These are phyloP conservation scores for Drosophila pseudotalamancana DNA, from an alignment of 2,888 invertebrate genomes.

Conservation along the genomic window DNA sequence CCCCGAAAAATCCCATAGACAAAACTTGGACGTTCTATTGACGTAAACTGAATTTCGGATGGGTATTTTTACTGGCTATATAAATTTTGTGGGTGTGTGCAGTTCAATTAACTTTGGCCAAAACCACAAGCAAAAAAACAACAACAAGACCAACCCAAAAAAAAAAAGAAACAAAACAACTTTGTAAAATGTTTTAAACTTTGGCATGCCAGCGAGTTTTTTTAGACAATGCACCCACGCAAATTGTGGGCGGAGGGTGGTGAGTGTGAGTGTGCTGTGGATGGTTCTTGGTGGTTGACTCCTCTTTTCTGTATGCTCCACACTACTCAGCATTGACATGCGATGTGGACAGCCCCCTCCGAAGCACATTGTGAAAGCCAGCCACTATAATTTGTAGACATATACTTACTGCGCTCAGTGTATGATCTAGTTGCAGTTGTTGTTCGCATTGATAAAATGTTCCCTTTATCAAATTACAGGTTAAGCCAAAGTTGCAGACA, in stretches of 20 bases:
- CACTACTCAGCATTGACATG: conserved; percentile 71
- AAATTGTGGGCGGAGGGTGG: conserved; percentile 11
- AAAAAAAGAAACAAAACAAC: conserved; percentile 40
- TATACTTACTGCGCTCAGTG: conserved; percentile 55
- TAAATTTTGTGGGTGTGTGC: conserved; percentile 59
- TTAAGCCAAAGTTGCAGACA: conserved; percentile 8
- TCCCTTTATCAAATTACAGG: conserved; percentile 54
- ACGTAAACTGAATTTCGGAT: background rate
- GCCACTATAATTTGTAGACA: conserved; percentile 66
- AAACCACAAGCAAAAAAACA: conserved; percentile 37
- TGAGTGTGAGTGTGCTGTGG: conserved; percentile 5
- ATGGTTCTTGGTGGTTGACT: background rate
- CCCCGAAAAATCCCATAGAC: background rate
- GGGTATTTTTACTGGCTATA: conserved; percentile 18
- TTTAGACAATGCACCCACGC: conserved; percentile 47
- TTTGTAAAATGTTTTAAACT: conserved; percentile 66
- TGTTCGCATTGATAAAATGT: conserved; percentile 40
- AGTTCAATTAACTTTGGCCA: conserved; percentile 70
- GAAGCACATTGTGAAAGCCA: conserved; percentile 39
- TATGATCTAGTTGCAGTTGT: conserved; percentile 32
- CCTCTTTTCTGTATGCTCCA: conserved; percentile 18
- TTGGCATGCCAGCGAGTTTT: conserved; percentile 59
- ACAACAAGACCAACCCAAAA: conserved; percentile 33
- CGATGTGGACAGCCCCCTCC: conserved; percentile 59
- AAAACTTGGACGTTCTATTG: conserved; percentile 24